Conservation (phyloP, 2,888 invertebrate genomes). For the Macrostomum cliftonense region DNA sequence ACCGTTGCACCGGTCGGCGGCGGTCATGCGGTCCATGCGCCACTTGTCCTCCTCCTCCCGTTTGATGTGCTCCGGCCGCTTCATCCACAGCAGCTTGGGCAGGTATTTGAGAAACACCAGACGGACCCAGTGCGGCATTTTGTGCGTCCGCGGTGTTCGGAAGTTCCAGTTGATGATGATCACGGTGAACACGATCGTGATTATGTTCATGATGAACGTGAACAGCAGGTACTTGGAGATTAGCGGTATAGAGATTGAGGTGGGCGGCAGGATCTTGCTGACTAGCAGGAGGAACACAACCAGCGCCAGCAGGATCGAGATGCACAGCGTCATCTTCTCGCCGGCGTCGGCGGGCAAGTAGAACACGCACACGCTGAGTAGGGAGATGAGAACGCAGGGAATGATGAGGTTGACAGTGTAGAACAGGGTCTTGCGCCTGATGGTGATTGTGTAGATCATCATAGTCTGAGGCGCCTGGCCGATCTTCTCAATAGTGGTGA, state of each 20-base stretch:
- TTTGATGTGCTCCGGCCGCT: slow-evolving; percentile 52
- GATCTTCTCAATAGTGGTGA: slow-evolving; percentile 21
- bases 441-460: slow-evolving; percentile 85
- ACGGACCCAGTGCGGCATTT: slow-evolving; percentile 92
- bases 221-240: slow-evolving; percentile 96
- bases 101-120: slow-evolving; percentile 81
- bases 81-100: slow-evolving; percentile 80
- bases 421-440: slow-evolving; percentile 86
- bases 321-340: slow-evolving; percentile 66
- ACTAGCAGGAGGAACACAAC: slow-evolving; percentile 95
- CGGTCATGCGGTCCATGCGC: not conserved
- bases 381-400: slow-evolving; percentile 93
- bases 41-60: slow-evolving; percentile 4
- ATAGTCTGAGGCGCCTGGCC: slow-evolving; percentile 10
- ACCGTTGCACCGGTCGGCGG: not conserved
- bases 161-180: slow-evolving; percentile 99
- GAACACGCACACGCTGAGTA: slow-evolving; percentile 90
- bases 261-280: slow-evolving; percentile 94
- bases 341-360: slow-evolving; percentile 96
- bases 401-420: slow-evolving; percentile 97
- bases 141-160: slow-evolving; percentile 77
- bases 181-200: slow-evolving; percentile 93
- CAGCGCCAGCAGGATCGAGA: slow-evolving; percentile 93
- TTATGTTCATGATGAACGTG: slow-evolving; percentile 98
- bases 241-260: slow-evolving; percentile 74